These are phyloP conservation scores for Lepus timidus DNA, from an alignment of 2,113 vertebrate genomes.

Conservation along the genomic window DNA sequence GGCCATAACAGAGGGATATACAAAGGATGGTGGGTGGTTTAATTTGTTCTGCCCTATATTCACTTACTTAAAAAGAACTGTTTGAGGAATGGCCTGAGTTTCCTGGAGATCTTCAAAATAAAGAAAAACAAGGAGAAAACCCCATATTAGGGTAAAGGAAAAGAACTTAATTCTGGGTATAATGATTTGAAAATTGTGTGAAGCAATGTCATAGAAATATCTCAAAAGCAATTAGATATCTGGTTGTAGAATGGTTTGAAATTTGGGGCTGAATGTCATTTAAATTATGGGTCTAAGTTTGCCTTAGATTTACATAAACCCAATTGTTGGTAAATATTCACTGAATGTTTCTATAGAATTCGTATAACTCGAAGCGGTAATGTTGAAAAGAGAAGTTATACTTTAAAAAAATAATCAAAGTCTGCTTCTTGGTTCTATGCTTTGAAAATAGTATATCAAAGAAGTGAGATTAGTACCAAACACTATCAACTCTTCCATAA, in stretches of 20 bases:
- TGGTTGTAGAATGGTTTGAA: neutral
- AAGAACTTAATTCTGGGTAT: neutral
- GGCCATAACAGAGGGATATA: neutral
- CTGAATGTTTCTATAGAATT: neutral
- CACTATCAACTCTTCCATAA: neutral
- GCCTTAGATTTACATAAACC: neutral
- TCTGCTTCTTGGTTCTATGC: neutral
- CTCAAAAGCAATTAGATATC: neutral
- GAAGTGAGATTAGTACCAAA: neutral
- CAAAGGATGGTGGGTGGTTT: neutral
- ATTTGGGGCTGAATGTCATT: neutral
- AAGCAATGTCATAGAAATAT: neutral
- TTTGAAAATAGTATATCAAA: neutral
- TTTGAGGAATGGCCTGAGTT: neutral
- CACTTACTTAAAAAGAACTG: neutral
- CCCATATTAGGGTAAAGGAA: neutral
- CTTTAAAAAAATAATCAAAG: neutral
- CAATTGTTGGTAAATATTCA: neutral
- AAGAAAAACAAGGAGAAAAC: neutral
- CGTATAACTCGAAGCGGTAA: neutral
- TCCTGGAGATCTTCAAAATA: neutral
- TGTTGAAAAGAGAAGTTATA: slow-evolving; percentile 13
- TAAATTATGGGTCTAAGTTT: neutral
- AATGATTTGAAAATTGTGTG: neutral
- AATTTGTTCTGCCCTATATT: neutral